These are phyloP conservation scores for Zaprionus bogoriensis DNA, from an alignment of 2,888 invertebrate species.

Conservation along the genomic window DNA sequence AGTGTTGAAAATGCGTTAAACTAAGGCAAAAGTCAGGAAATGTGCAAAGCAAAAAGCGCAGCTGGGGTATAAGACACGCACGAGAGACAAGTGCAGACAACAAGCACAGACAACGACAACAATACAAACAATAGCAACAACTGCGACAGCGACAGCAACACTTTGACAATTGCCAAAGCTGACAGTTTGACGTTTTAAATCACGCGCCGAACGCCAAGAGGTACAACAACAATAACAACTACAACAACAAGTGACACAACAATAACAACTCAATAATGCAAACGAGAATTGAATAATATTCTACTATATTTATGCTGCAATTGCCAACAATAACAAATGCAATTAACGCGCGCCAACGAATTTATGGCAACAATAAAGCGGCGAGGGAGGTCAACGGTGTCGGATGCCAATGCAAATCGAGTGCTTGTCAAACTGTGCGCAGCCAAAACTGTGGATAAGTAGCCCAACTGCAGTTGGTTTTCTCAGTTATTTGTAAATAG, in stretches of 20 bases:
- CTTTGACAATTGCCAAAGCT: slow-evolving; percentile 59
- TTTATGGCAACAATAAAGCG: slow-evolving; percentile 23
- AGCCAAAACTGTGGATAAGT: background rate
- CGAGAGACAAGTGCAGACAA: slow-evolving; percentile 37
- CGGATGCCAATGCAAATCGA: slow-evolving; percentile 32
- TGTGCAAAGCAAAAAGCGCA: slow-evolving; percentile 34
- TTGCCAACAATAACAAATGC: slow-evolving; percentile 37
- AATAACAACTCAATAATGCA: slow-evolving; percentile 57
- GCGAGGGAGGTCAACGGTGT: slow-evolving; percentile 45
- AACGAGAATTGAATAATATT: slow-evolving; percentile 44
- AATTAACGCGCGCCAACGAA: slow-evolving; percentile 38
- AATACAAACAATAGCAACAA: slow-evolving; percentile 1
- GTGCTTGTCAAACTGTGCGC: slow-evolving; percentile 11
- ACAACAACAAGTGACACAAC: slow-evolving; percentile 21
- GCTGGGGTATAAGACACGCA: slow-evolving; percentile 44
- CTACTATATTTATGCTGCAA: slow-evolving; percentile 47
- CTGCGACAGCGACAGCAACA: slow-evolving; percentile 9
- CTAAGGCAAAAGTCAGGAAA: slow-evolving; percentile 48
- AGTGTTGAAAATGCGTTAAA: slow-evolving; percentile 26
- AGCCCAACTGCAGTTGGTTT: background rate
- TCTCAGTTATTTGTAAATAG: too few species aligned
- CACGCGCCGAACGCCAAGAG: slow-evolving; percentile 62
- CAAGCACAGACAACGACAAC: slow-evolving; percentile 31
- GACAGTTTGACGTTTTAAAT: slow-evolving; percentile 71
- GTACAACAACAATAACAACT: slow-evolving; percentile 27